A percentile compares a stretch with the other conserved stretches of the same genome.
Conservation (phyloP, 2,113 vertebrate species). For the Xyliphius kryptos region DNA sequence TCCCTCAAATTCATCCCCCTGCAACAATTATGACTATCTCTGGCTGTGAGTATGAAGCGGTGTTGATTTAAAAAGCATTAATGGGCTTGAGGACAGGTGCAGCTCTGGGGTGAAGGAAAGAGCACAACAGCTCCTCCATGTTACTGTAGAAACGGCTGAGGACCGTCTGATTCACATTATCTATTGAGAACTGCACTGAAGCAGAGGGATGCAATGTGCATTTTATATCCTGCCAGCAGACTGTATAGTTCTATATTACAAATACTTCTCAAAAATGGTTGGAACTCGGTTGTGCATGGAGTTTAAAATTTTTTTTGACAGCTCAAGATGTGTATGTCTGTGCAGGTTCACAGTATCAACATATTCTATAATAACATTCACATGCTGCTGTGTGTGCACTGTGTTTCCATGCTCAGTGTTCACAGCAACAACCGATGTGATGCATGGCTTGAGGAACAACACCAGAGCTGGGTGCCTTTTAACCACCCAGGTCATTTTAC, state of each 20-base stretch:
- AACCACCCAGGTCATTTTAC: background rate
- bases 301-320: background rate
- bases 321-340: background rate
- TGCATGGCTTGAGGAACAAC: background rate
- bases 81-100: background rate
- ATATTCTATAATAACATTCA: background rate
- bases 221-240: background rate
- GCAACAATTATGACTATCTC: constrained; percentile 1
- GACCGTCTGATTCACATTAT: constrained; percentile 10
- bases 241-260: background rate
- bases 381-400: background rate
- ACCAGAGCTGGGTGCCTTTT: background rate
- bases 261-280: too few relatives aligned
- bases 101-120: background rate
- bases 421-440: background rate
- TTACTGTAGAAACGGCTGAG: constrained; percentile 25
- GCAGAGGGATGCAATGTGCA: background rate
- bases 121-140: constrained; percentile 10
- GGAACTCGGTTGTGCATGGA: background rate
- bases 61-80: background rate
- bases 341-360: background rate
- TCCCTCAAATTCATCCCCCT: constrained; percentile 19
- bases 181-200: constrained; percentile 1
- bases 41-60: too few relatives aligned
- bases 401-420: constrained; percentile 7